Base-by-base conservation (phyloP, 2,113 vertebrate genomes). In the Gadus chalcogrammus region DNA sequence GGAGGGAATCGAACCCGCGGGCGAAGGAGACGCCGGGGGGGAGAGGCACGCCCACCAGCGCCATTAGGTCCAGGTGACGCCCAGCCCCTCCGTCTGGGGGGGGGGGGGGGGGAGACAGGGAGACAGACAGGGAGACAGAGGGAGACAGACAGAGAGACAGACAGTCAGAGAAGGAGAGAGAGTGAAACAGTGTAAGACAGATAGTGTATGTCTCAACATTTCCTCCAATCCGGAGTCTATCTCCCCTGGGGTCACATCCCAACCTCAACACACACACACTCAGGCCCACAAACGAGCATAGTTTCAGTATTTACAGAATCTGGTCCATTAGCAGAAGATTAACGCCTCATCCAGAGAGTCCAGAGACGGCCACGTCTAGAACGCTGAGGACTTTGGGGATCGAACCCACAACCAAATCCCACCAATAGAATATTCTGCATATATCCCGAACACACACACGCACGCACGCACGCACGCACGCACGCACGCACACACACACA, bases 41-140 rank as follows among this genome's bases (percentile, higher is more conserved):
- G 22, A 99, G 93, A 0, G 97, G 97, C 24, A 98, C 93, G 0
- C 97, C 97, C 2, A 99, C 94, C 64, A 99, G 84, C 81, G 95
- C 93, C 0, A 89, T 96, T 69, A 99, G 94, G 85, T 99, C 95
- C 86, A 98, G 90, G 17, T 91, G 92, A 75, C 83, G 84, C 64
- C 85, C 91, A 0, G 92, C 84, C 38, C 90, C 86, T 28, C 80
- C 82, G 20, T 94, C 97, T 98, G 91, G 69, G 71, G 18, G 31
- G 16, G 12, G 16, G 69, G 63, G 22, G 8, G 8, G n/a, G 58
- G 16, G 58, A 20, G 7, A 60, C n/a, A 61, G 60, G 15, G 1
- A 24, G 70, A 35, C 4, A 35, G 6, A 35, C 31, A 35, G 6
- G 4, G 4, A 35, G 31, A 35, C 31, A 35, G 31, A 35, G 4